These are phyloP conservation scores for Physeter macrocephalus DNA, from an alignment of 2,113 vertebrate genomes.

Conservation along the genomic window DNA sequence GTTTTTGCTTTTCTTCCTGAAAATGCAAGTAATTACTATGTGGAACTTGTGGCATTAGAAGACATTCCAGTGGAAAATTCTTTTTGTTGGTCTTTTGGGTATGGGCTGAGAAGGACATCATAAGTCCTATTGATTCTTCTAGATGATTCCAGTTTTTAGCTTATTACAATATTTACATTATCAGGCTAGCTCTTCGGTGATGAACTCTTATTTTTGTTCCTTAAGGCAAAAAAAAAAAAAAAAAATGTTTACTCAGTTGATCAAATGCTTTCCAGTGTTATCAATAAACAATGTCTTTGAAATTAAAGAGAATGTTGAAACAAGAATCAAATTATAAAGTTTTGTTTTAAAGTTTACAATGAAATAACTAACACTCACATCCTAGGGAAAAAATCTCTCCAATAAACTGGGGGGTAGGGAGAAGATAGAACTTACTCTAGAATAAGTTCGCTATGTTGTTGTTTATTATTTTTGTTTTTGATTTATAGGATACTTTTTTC, in stretches of 20 bases:
- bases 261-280: not conserved
- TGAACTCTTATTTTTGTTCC: not conserved
- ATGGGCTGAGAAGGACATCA: not conserved
- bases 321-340: not conserved
- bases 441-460: not conserved
- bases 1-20: slow-evolving; percentile 46
- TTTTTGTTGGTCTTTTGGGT: not conserved
- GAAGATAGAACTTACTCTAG: not conserved
- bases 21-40: slow-evolving; percentile 51
- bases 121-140: not conserved
- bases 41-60: not conserved
- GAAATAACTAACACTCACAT: not conserved
- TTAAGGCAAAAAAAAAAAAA: not conserved
- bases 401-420: not conserved
- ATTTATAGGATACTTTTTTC: not conserved
- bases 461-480: not conserved
- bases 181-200: not conserved
- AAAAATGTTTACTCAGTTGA: not conserved
- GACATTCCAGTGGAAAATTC: not conserved
- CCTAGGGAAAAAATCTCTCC: not conserved
- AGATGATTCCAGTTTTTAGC: not conserved
- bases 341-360: not conserved
- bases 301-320: not conserved
- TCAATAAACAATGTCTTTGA: not conserved
- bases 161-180: not conserved